Conservation (phyloP, 2,797 vertebrate species). For the Rachycentron canadum region DNA sequence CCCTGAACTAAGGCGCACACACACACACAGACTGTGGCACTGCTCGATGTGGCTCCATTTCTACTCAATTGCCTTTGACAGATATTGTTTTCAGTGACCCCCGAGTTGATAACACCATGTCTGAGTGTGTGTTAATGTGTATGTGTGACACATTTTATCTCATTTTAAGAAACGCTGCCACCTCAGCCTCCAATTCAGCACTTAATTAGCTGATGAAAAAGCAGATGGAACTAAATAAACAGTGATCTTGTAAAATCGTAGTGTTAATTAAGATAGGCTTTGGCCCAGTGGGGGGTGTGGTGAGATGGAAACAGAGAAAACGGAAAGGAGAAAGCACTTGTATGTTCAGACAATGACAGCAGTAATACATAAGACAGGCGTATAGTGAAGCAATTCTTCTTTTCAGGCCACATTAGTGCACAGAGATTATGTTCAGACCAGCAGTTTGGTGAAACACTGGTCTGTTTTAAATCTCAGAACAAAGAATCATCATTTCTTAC, state of each 20-base stretch:
- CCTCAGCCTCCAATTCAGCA: constrained; percentile 30
- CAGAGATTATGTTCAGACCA: constrained; percentile 10
- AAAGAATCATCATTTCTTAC: constrained; percentile 13
- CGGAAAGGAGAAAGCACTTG: constrained; percentile 5
- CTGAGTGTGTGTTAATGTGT: neutral
- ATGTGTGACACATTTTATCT: constrained; percentile 6
- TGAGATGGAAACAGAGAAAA: constrained; percentile 45
- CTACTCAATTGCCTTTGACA: constrained; percentile 52
- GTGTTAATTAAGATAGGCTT: constrained; percentile 73
- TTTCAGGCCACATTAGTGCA: neutral
- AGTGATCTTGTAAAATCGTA: constrained; percentile 68
- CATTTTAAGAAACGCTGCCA: constrained; percentile 14
- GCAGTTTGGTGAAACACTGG: constrained; percentile 15
- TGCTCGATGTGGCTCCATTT: constrained; percentile 64
- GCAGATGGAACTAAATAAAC: constrained; percentile 56
- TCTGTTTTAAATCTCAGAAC: constrained; percentile 24
- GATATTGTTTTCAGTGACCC: constrained; percentile 68
- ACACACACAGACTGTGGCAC: constrained; percentile 42
- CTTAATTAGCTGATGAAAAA: constrained; percentile 57
- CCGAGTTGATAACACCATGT: constrained; percentile 31
- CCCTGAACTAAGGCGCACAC: no score
- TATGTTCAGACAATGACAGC: constrained; percentile 29
- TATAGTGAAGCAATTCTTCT: constrained; percentile 16
- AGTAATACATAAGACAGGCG: constrained; percentile 19
- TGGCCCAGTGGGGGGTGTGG: constrained; percentile 60